Conservation (phyloP, 2,797 vertebrate genomes). For the Acestrorhynchus altus region DNA sequence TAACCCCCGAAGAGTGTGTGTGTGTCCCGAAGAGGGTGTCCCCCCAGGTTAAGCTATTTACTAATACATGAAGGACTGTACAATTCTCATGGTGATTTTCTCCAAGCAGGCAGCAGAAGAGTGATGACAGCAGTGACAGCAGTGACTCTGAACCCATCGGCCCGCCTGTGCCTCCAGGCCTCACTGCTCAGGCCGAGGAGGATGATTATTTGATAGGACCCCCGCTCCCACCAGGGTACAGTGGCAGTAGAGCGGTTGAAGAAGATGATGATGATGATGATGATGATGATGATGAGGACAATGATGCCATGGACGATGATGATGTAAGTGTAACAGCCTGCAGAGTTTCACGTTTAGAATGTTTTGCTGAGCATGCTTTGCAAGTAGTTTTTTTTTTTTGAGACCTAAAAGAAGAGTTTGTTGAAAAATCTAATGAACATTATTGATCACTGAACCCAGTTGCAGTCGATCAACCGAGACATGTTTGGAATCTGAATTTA, state of each 20-base stretch:
- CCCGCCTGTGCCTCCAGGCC: slow-evolving; percentile 75
- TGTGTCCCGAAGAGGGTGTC: no score
- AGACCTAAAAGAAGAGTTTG: not conserved
- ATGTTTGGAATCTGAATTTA: no score
- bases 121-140: slow-evolving; percentile 73
- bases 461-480: no score
- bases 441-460: no score
- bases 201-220: slow-evolving; percentile 79
- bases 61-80: not conserved
- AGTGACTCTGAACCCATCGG: slow-evolving; percentile 80
- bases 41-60: no score
- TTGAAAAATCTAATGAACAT: no score
- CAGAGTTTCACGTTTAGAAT: slow-evolving; percentile 5
- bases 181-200: slow-evolving; percentile 55
- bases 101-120: slow-evolving; percentile 62
- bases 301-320: slow-evolving; percentile 67
- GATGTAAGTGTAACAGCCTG: slow-evolving; percentile 72
- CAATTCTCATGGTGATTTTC: not conserved
- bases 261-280: slow-evolving; percentile 79
- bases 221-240: slow-evolving; percentile 81
- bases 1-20: no score
- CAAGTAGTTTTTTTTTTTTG: not conserved
- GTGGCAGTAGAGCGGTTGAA: slow-evolving; percentile 71
- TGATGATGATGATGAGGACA: slow-evolving; percentile 65
- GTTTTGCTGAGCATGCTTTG: not conserved